Conservation (phyloP, 2,113 vertebrate species). For the Istiophorus platypterus region DNA sequence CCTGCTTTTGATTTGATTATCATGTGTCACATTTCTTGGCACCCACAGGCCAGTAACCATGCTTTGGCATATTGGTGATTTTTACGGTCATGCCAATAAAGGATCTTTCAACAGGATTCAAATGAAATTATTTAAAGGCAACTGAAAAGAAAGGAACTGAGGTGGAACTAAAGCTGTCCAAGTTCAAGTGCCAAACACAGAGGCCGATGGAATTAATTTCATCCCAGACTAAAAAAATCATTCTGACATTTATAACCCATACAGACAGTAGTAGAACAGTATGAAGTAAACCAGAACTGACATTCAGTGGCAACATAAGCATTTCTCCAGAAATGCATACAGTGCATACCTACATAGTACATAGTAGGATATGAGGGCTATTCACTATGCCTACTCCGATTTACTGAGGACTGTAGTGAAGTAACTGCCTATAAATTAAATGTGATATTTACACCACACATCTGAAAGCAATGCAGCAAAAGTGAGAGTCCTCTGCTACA, state of each 20-base stretch:
- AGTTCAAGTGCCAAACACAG: constrained; percentile 25
- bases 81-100: constrained; percentile 21
- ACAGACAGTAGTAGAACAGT: background rate
- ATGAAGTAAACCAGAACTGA: background rate
- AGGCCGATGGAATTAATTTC: constrained; percentile 28
- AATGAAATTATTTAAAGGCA: constrained; percentile 19
- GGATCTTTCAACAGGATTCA: constrained; percentile 14
- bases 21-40: constrained; percentile 25
- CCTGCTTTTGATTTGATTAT: constrained; percentile 2
- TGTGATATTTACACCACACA: background rate
- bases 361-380: background rate
- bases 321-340: background rate
- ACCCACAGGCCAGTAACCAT: constrained; percentile 20
- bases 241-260: constrained; percentile 16
- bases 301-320: background rate
- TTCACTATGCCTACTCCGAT: background rate
- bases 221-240: background rate
- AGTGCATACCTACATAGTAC: background rate
- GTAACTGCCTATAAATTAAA: background rate
- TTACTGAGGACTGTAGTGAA: constrained; percentile 5
- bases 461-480: background rate
- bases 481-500: background rate
- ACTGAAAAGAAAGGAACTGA: constrained; percentile 8
- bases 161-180: constrained; percentile 20
- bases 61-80: constrained; percentile 8